Base-by-base conservation (phyloP, 2,113 vertebrate species). In the Sula dactylatra region DNA sequence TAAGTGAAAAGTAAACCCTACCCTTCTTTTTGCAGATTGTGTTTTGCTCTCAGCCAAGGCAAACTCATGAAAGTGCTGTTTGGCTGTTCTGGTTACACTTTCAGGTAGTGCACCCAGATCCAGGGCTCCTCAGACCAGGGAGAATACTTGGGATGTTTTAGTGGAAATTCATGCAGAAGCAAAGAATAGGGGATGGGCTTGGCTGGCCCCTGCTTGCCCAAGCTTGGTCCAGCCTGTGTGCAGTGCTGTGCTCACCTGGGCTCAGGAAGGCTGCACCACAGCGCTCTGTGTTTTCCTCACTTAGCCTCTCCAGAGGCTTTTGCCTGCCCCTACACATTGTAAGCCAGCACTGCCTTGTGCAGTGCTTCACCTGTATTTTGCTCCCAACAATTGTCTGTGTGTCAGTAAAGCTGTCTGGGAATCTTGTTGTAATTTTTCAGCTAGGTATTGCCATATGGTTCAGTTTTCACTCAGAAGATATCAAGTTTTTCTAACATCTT, bases 41-140 rank as follows among this genome's bases (percentile, higher is more conserved):
- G 4, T 94, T 93, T 86, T 14, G 1, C 38, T 47, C 29, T 44
- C 25, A 65, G 82, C 34, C 31, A 36, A 72, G 27, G 59, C 31
- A 76, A 91, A 45, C 10, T 38, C 24, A 11, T 10, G 2, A 9
- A 81, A 52, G 7, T 13, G 44, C 31, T 34, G 9, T 61, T 47
- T 65, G 71, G 12, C 36, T 16, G 5, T 16, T 72, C 49, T 77
- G 40, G 16, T 11, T 47, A 22, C 13, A 9, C 58, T 31, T 40
- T 61, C 31, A 69, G n/a, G n/a, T 12, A 1, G 8, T 3, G 38
- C 0, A 0, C 8, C 16, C 0, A 0, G 29, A 45, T 15, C 4
- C 2, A 0, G 19, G 17, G 26, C 18, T 90, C 27, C 58, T 64
- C 21, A 13, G 79, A 34, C 19, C 13, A 6, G 26, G 20, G n/a